Percentiles rank a stretch among this genome's conserved stretches.
Conservation (phyloP, 1,140 invertebrate species). For the Drosophila carrolli region DNA sequence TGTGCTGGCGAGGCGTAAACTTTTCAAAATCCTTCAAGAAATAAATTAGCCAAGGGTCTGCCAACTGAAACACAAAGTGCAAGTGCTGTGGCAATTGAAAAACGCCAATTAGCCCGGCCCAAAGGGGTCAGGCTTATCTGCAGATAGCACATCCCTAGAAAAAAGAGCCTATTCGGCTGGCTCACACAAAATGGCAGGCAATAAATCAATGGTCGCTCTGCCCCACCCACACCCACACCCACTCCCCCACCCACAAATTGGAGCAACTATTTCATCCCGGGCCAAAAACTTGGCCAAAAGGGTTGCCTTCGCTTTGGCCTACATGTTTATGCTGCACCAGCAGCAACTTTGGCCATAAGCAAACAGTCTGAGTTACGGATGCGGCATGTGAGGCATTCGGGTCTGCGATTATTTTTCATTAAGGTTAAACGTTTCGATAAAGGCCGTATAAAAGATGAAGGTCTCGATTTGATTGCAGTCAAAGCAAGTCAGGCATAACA, state of each 20-base stretch:
- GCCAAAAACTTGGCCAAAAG: constrained; percentile 19
- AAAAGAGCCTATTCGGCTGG: constrained; percentile 48
- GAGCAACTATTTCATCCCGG: constrained; percentile 7
- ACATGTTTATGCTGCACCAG: constrained; percentile 40
- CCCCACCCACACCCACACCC: neutral
- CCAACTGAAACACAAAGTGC: constrained; percentile 44
- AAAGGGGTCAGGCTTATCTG: constrained; percentile 74
- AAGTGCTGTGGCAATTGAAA: constrained; percentile 74
- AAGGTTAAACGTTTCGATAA: neutral
- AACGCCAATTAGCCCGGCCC: constrained; percentile 76
- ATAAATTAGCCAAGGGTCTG: constrained; percentile 58
- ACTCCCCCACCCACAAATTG: constrained; percentile 3
- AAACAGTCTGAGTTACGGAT: constrained; percentile 13
- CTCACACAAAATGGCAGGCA: constrained; percentile 60
- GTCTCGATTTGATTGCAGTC: no score
- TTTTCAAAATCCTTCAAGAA: constrained; percentile 58
- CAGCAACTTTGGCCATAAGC: constrained; percentile 25
- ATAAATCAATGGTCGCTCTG: constrained; percentile 68
- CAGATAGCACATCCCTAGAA: constrained; percentile 56
- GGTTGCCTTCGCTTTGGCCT: constrained; percentile 7
- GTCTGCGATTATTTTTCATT: constrained; percentile 20
- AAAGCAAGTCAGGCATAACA: no score
- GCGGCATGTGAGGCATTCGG: neutral
- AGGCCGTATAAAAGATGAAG: no score
- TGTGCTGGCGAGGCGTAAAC: constrained; percentile 59